Conservation (phyloP, 2,797 vertebrate genomes). For the Pelobates cultripes region DNA sequence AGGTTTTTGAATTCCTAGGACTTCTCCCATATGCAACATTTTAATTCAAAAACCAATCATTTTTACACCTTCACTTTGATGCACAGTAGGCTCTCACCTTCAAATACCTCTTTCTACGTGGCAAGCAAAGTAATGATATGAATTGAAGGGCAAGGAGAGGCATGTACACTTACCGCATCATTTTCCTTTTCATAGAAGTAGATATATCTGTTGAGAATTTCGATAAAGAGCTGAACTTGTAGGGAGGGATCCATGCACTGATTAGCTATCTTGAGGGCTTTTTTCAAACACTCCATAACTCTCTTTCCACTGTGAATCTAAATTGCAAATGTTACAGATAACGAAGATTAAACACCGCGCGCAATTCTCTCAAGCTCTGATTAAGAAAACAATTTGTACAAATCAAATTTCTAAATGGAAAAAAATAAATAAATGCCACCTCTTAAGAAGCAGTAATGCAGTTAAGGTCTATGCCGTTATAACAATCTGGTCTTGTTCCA, state of each 20-base stretch:
- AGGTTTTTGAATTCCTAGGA: too few species aligned
- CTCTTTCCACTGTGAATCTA: conserved; percentile 96
- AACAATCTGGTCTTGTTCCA: too few species aligned
- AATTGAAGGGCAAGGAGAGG: too few species aligned
- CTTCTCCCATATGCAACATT: too few species aligned
- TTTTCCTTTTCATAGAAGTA: conserved; percentile 98
- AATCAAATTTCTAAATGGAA: too few species aligned
- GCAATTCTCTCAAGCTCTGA: too few species aligned
- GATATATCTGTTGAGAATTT: conserved; percentile 98
- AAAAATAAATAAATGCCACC: too few species aligned
- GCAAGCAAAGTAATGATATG: neutral
- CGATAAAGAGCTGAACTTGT: conserved; percentile 98
- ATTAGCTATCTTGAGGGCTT: conserved; percentile 97
- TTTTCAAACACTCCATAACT: conserved; percentile 98
- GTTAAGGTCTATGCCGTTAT: too few species aligned
- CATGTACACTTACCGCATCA: conserved; percentile 81
- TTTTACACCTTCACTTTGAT: neutral
- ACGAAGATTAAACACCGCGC: too few species aligned
- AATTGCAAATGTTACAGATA: neutral
- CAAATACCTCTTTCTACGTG: neutral
- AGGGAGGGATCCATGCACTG: conserved; percentile 99
- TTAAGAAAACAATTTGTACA: too few species aligned
- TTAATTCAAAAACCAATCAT: neutral
- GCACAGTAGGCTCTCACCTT: neutral
- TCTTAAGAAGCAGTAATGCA: too few species aligned